phyloP scores from a whole-genome alignment of 2,797 vertebrate genomes.

The Artibeus jamaicensis region DNA sequence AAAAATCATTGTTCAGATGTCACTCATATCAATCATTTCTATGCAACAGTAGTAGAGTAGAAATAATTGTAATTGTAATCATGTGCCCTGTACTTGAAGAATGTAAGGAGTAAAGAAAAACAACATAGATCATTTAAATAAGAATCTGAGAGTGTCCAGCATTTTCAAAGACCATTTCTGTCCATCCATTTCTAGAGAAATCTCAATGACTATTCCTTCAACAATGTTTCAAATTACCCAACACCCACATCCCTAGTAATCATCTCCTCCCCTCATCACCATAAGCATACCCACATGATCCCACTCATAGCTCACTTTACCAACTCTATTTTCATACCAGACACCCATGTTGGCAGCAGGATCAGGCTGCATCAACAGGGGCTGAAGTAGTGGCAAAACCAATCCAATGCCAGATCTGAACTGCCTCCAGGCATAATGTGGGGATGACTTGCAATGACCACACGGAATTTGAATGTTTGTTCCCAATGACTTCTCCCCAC shows the following conservation, averaged over 20 bases:
- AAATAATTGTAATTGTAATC: constrained; percentile 65
- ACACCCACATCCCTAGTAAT: not conserved
- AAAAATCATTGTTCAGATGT: constrained; percentile 70
- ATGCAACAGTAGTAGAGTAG: constrained; percentile 24
- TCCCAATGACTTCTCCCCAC: not conserved
- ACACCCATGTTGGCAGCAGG: not conserved
- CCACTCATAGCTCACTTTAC: not conserved
- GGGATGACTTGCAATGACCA: not conserved
- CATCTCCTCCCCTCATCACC: not conserved
- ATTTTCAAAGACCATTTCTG: constrained; percentile 19
- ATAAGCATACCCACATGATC: not conserved
- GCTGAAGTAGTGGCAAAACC: not conserved
- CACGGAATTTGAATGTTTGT: not conserved
- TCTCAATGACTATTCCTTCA: not conserved
- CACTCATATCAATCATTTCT: constrained; percentile 71
- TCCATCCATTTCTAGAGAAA: not conserved
- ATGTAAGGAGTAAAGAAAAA: constrained; percentile 10
- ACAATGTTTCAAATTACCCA: not conserved
- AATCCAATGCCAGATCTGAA: not conserved
- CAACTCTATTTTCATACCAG: not conserved
- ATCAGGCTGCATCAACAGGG: not conserved
- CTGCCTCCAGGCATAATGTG: not conserved
- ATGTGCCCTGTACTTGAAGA: constrained; percentile 32
- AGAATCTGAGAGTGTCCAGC: not conserved
- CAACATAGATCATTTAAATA: not conserved